These are phyloP conservation scores for Thereva nobilitata DNA, from an alignment of 2,888 invertebrate genomes.

Conservation along the genomic window DNA sequence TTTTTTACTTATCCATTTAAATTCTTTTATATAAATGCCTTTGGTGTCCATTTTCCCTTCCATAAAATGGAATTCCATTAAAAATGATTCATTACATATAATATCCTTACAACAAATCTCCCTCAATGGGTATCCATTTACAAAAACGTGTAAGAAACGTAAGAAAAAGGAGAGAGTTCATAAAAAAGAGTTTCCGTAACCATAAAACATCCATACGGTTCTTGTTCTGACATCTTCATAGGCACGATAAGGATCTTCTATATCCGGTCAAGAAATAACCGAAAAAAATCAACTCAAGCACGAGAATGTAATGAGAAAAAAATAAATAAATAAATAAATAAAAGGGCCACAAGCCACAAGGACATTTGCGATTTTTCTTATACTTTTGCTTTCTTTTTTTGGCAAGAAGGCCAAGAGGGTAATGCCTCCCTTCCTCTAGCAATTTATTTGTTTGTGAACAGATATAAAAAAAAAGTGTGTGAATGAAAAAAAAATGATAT, in stretches of 20 bases:
- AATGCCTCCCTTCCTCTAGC: no score
- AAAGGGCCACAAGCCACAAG: slow-evolving; percentile 16
- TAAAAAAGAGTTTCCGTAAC: slow-evolving; percentile 26
- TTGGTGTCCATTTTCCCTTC: not conserved
- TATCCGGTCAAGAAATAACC: slow-evolving; percentile 38
- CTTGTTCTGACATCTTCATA: slow-evolving; percentile 34
- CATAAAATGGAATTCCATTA: slow-evolving; percentile 19
- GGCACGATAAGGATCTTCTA: slow-evolving; percentile 39
- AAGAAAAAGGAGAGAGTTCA: slow-evolving; percentile 21
- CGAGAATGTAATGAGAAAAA: slow-evolving; percentile 28
- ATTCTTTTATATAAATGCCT: no score
- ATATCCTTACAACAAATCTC: slow-evolving; percentile 29
- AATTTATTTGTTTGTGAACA: no score
- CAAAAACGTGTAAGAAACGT: slow-evolving; percentile 10
- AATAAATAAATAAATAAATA: slow-evolving; percentile 38
- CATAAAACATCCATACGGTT: slow-evolving; percentile 31
- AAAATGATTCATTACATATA: slow-evolving; percentile 26
- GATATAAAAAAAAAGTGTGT: no score
- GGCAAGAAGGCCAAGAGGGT: no score
- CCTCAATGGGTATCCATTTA: slow-evolving; percentile 16
- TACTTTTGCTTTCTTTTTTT: no score
- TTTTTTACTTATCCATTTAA: no score
- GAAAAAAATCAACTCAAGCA: not conserved
- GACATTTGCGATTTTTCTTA: not conserved
- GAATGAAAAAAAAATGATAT: no score